Percentiles rank a stretch among this genome's conserved stretches.
Conservation (phyloP, 2,888 invertebrate genomes). For the Esperia sulphurella region DNA sequence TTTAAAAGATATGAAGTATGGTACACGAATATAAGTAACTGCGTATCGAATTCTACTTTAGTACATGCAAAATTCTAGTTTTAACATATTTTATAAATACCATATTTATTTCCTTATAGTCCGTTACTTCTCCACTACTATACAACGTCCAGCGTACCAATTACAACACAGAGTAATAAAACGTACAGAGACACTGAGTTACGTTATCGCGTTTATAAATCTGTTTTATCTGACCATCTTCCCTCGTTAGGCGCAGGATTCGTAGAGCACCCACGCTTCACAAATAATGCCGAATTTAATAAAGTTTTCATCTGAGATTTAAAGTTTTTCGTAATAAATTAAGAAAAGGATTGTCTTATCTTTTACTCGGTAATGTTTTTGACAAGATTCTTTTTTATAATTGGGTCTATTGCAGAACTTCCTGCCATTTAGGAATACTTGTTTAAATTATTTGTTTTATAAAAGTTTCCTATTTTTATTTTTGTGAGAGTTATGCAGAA, state of each 20-base stretch:
- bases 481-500: too few relatives aligned
- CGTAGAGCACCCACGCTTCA: slow-evolving; percentile 2
- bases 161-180: slow-evolving; percentile 47
- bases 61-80: too few relatives aligned
- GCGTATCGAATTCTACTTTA: too few relatives aligned
- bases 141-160: slow-evolving; percentile 24
- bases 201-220: slow-evolving; percentile 30
- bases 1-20: too few relatives aligned
- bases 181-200: slow-evolving; percentile 28
- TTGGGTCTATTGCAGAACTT: too few relatives aligned
- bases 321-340: background rate
- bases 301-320: background rate
- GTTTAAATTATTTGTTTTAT: too few relatives aligned
- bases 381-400: background rate
- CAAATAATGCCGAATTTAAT: slow-evolving; percentile 3
- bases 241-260: slow-evolving; percentile 8
- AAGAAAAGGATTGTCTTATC: background rate
- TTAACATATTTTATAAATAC: too few relatives aligned
- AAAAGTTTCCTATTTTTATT: too few relatives aligned
- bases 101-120: background rate
- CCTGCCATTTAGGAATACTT: too few relatives aligned
- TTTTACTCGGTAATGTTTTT: background rate
- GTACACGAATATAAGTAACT: too few relatives aligned
- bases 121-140: background rate
- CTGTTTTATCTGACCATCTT: slow-evolving; percentile 19